Percentiles rank a stretch among this genome's conserved stretches.
Conservation (phyloP, 2,888 invertebrate species). For the Mythimna loreyi region DNA sequence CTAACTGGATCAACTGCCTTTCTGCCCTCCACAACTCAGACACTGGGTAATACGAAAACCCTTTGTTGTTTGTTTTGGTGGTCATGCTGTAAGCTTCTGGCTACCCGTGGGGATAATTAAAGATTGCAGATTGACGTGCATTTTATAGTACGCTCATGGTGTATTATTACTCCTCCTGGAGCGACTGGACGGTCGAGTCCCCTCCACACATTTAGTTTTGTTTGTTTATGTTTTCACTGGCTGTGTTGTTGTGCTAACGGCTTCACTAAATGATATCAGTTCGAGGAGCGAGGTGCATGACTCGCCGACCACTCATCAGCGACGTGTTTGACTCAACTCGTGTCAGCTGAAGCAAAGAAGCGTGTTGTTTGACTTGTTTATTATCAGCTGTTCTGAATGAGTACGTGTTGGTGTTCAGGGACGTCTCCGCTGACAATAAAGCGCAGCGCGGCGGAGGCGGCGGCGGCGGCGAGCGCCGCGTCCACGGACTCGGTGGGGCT, state of each 20-base stretch:
- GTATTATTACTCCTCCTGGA: not conserved
- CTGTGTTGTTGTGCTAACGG: constrained; percentile 25
- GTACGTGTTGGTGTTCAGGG: constrained; percentile 56
- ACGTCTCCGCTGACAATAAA: constrained; percentile 71
- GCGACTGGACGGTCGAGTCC: not conserved
- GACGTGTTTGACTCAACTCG: not conserved
- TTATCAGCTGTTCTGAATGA: too few relatives aligned
- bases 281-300: not conserved
- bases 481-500: constrained; percentile 85
- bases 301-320: not conserved
- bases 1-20: not conserved
- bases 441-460: constrained; percentile 35
- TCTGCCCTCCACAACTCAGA: not conserved
- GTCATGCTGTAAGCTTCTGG: not conserved
- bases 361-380: not conserved
- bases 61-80: not conserved
- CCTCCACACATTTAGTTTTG: not conserved
- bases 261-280: constrained; percentile 19
- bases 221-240: constrained; percentile 10
- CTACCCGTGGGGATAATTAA: not conserved
- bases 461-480: constrained; percentile 71
- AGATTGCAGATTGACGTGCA: not conserved
- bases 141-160: not conserved
- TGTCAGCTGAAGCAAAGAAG: not conserved
- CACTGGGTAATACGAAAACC: not conserved